These are phyloP conservation scores for Heterocephalus glaber DNA, from an alignment of 2,113 vertebrate species.

Conservation along the genomic window DNA sequence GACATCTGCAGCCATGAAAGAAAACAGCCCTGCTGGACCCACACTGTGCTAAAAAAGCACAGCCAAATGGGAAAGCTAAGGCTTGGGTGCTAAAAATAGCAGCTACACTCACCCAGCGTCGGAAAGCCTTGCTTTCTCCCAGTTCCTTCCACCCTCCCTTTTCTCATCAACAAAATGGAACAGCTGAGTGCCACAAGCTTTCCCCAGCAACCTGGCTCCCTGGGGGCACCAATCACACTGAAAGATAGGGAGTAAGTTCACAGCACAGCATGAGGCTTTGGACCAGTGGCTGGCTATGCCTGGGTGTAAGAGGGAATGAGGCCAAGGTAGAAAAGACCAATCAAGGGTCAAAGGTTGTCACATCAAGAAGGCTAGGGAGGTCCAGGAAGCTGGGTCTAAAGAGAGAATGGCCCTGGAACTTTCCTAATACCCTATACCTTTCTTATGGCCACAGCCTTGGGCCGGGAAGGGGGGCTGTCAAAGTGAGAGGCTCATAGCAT, in stretches of 20 bases:
- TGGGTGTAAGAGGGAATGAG: background rate
- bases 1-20: conserved; percentile 75
- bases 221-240: conserved; percentile 49
- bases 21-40: conserved; percentile 74
- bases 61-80: conserved; percentile 79
- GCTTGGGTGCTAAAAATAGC: conserved; percentile 77
- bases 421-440: background rate
- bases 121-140: conserved; percentile 78
- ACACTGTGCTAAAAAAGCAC: conserved; percentile 78
- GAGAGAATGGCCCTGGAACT: background rate
- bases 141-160: conserved; percentile 53
- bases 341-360: background rate
- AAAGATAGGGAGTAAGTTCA: conserved; percentile 43
- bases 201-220: conserved; percentile 65
- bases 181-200: conserved; percentile 64
- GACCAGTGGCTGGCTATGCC: conserved; percentile 13
- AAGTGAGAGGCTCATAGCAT: background rate
- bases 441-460: background rate
- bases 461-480: background rate
- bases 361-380: background rate
- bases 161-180: conserved; percentile 71
- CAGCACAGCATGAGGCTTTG: conserved; percentile 28
- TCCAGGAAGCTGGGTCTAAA: background rate
- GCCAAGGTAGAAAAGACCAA: background rate
- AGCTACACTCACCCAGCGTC: conserved; percentile 77